Evolutionary conservation across 2,888 invertebrate genomes (phyloP).

Genomic region (Sinohyriopsis cumingii): DNA sequence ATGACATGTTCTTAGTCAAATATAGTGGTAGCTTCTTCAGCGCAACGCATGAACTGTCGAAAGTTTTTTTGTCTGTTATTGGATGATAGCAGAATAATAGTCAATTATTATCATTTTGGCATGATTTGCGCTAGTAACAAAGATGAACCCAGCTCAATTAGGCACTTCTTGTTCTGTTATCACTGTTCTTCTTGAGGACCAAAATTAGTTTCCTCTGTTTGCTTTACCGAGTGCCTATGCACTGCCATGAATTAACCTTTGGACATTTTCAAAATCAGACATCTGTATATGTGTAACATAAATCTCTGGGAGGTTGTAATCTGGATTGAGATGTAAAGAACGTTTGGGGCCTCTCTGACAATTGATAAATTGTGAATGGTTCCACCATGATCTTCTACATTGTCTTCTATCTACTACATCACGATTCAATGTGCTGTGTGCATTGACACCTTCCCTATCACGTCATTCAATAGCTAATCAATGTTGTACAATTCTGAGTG

Average conservation of each 20-base stretch:
- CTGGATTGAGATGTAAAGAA: too few species aligned
- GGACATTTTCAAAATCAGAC: too few species aligned
- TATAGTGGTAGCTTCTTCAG: constrained; percentile 9
- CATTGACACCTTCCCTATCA: constrained; percentile 25
- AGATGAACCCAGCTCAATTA: constrained; percentile 23
- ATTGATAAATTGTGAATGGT: too few species aligned
- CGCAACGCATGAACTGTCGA: constrained; percentile 13
- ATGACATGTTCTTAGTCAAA: background rate
- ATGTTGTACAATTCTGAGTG: constrained; percentile 43
- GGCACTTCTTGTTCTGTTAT: constrained; percentile 8
- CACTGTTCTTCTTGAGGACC: background rate
- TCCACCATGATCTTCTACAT: background rate
- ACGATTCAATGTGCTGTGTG: constrained; percentile 40
- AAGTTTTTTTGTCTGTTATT: constrained; percentile 24
- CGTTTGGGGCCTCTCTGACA: too few species aligned
- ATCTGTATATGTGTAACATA: too few species aligned
- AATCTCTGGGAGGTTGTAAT: too few species aligned
- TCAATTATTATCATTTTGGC: constrained; percentile 20
- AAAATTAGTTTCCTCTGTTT: background rate
- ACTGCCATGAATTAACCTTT: too few species aligned
- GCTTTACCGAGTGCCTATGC: too few species aligned
- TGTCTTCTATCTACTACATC: constrained; percentile 29
- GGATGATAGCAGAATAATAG: constrained; percentile 29
- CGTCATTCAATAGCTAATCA: constrained; percentile 29
- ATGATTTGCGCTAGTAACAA: constrained; percentile 16